Evolutionary conservation across 53 echinoderm and acorn worm species (phyloP), one percentile per base, ranked within the genome.

Genomic region (Patiria pectinifera): DNA sequence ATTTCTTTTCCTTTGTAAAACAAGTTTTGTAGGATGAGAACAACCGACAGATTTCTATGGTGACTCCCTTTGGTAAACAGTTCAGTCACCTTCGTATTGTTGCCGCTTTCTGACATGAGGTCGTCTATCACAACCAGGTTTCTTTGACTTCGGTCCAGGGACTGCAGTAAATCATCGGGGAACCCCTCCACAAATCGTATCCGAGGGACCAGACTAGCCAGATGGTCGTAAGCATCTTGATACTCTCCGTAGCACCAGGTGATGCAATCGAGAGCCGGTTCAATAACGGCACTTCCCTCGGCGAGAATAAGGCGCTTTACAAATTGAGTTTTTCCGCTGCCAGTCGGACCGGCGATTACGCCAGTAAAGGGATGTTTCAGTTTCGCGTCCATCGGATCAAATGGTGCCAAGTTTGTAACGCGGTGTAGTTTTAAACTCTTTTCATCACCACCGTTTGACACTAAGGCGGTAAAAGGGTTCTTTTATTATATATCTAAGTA

Each of bases 241-340:
- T 97, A 96, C 91, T 95, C 95, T 11, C 93, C 95, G 78, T 93
- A 97, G 87, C 95, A 97, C 94, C 94, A 97, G 10, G 94, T 25
- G 11, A 96, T 95, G 19, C 84, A 87, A 6, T 93, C 48, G 18
- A 91, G 89, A 12, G 91, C 76, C 24, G 94, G 91, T 45, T 92
- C 82, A n/a, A 96, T 91, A 47, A 94, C 8, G 8, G 60, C 22
- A 22, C 60, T 83, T 46, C 86, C 89, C 0, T 62, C 1, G 1
- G 93, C 91, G 4, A 83, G 48, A 8, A 93, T 63, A 45, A 96
- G 66, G 46, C 87, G 77, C 10, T 86, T 94, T 13, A 95, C 92
- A 92, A 94, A 95, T 6, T 93, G 74, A 3, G 95, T 95, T 83
- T 97, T 97, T 5, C 97, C 97, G n/a, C 85, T 80, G 0, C 94